Conservation (phyloP, 2,113 vertebrate species). For the Okapia johnstoni region DNA sequence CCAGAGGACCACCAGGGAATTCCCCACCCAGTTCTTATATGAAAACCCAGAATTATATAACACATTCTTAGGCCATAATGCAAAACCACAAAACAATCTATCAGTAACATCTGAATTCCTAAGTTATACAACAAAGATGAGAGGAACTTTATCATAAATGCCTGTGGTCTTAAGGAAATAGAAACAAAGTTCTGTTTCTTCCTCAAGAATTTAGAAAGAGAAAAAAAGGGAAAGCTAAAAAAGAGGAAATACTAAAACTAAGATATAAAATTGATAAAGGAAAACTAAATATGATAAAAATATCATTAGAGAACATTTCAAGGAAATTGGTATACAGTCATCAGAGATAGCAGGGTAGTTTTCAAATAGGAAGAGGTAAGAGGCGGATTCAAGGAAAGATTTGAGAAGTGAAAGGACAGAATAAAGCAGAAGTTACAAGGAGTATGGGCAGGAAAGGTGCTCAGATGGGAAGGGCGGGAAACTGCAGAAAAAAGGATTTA, state of each 20-base stretch:
- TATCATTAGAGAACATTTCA: neutral
- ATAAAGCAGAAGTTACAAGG: neutral
- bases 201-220: neutral
- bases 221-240: neutral
- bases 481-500: neutral
- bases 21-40: neutral
- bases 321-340: neutral
- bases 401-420: neutral
- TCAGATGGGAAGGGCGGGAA: neutral
- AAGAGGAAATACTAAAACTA: neutral
- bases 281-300: neutral
- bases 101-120: neutral
- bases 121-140: neutral
- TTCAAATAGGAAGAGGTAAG: neutral
- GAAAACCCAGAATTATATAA: neutral
- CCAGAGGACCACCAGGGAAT: neutral
- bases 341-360: neutral
- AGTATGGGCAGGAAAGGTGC: neutral
- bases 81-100: neutral
- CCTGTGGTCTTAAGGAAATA: neutral
- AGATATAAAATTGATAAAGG: neutral
- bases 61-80: neutral
- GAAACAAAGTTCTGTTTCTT: neutral
- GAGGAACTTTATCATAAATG: neutral
- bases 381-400: neutral